Evolutionary conservation across 1,140 invertebrate species (phyloP).

Genomic region (Drosophila auraria): DNA sequence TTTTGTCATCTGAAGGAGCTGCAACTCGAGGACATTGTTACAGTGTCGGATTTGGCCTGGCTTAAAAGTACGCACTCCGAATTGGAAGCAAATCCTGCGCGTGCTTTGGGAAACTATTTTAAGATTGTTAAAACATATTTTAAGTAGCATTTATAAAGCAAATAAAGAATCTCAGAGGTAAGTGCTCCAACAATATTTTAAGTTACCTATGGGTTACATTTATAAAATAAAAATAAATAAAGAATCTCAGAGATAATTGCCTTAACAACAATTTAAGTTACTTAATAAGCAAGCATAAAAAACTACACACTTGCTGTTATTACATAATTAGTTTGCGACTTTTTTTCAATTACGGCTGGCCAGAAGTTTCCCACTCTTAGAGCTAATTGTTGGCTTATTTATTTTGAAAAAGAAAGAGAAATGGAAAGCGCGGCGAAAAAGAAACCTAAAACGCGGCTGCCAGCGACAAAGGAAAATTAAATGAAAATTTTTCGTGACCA

Average conservation of each 20-base stretch:
- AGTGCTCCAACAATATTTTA: too few relatives aligned
- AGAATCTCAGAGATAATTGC: too few relatives aligned
- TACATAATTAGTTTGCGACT: constrained; percentile 36
- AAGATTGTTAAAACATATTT: too few relatives aligned
- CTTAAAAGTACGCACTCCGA: background rate
- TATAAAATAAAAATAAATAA: too few relatives aligned
- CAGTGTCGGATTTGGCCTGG: background rate
- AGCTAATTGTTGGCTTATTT: constrained; percentile 76
- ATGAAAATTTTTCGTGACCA: constrained; percentile 57
- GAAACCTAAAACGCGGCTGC: constrained; percentile 41
- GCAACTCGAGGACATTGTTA: constrained; percentile 29
- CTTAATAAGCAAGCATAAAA: too few relatives aligned
- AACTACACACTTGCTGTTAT: constrained; percentile 5
- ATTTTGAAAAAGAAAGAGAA: constrained; percentile 54
- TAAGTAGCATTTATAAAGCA: too few relatives aligned
- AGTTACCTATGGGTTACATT: too few relatives aligned
- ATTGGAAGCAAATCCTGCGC: background rate
- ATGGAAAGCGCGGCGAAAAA: constrained; percentile 26
- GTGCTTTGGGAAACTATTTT: background rate
- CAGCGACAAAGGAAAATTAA: constrained; percentile 58
- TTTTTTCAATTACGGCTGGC: constrained; percentile 32
- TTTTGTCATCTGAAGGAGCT: constrained; percentile 61
- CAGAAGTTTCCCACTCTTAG: constrained; percentile 15
- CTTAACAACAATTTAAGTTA: too few relatives aligned
- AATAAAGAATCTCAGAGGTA: too few relatives aligned